Percentiles rank a stretch among this genome's conserved stretches.
These are phyloP conservation scores for Megaleporinus macrocephalus DNA, from an alignment of 2,113 vertebrate species.

Conservation along the genomic window DNA sequence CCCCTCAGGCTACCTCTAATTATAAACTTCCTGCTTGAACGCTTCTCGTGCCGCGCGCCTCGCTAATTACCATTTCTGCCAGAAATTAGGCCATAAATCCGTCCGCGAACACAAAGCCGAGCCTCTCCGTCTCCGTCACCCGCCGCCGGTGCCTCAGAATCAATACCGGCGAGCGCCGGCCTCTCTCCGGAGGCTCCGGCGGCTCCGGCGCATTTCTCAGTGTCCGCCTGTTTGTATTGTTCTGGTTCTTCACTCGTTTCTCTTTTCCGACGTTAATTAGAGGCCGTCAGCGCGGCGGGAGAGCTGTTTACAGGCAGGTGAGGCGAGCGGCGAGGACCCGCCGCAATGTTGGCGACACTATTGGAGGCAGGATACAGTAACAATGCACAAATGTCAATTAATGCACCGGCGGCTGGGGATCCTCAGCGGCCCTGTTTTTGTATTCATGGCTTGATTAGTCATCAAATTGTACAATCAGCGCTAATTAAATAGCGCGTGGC, in stretches of 20 bases:
- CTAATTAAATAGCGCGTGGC: conserved; percentile 15
- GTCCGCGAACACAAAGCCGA: not conserved
- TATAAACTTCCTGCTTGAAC: conserved; percentile 83
- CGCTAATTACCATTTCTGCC: conserved; percentile 85
- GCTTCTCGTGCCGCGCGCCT: conserved; percentile 79
- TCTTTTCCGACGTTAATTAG: conserved; percentile 49
- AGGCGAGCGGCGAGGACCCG: not conserved
- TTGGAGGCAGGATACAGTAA: conserved; percentile 17
- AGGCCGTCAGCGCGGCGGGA: conserved; percentile 20
- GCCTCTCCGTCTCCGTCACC: not conserved
- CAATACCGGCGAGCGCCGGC: conserved; percentile 48
- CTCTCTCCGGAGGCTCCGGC: conserved; percentile 32
- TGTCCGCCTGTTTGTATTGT: conserved; percentile 30
- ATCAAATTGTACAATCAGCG: conserved; percentile 18
- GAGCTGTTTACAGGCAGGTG: conserved; percentile 30
- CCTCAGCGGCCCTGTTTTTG: conserved; percentile 16
- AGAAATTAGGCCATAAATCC: conserved; percentile 79
- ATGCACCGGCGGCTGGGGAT: not conserved
- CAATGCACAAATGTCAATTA: conserved; percentile 44
- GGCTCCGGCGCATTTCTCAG: conserved; percentile 29
- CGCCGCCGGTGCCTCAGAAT: conserved; percentile 17
- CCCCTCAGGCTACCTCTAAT: conserved; percentile 79
- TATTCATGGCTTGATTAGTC: conserved; percentile 38
- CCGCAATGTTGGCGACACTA: not conserved
- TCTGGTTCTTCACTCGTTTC: conserved; percentile 39